A percentile compares a stretch with the other conserved stretches of the same genome.
These are phyloP conservation scores for Heteromurus nitidus DNA, from an alignment of 2,888 invertebrate genomes.

Conservation along the genomic window DNA sequence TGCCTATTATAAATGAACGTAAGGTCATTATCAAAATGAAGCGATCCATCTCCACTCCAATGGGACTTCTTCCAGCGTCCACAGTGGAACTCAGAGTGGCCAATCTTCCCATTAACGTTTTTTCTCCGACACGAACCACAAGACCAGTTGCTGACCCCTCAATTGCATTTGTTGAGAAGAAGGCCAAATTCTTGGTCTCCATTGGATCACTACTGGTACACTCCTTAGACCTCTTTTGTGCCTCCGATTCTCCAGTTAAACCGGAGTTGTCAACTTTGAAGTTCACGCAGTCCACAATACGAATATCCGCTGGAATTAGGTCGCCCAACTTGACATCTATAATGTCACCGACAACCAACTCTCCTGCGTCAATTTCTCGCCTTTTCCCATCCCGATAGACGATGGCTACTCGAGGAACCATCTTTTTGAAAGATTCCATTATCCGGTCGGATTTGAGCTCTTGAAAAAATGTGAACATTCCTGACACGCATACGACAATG, in stretches of 20 bases:
- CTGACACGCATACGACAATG: constrained; percentile 83
- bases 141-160: constrained; percentile 78
- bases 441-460: constrained; percentile 82
- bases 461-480: constrained; percentile 85
- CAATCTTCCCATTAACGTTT: constrained; percentile 84
- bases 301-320: constrained; percentile 87
- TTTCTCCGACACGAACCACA: constrained; percentile 82
- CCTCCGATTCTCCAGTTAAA: constrained; percentile 83
- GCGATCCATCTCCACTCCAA: constrained; percentile 85
- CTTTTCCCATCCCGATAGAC: constrained; percentile 76
- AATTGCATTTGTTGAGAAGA: constrained; percentile 80
- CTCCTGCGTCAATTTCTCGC: constrained; percentile 75
- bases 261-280: constrained; percentile 83
- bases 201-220: constrained; percentile 78
- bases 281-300: constrained; percentile 78
- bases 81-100: constrained; percentile 82
- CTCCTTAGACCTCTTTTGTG: constrained; percentile 77
- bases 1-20: constrained; percentile 83
- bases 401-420: constrained; percentile 78
- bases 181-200: constrained; percentile 79
- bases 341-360: constrained; percentile 79
- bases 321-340: constrained; percentile 92
- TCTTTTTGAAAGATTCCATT: constrained; percentile 79
- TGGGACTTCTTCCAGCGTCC: constrained; percentile 83
- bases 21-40: constrained; percentile 84